Percentiles rank a stretch among this genome's conserved stretches.
Conservation (phyloP, 2,113 vertebrate genomes). For the Zapus hudsonius region DNA sequence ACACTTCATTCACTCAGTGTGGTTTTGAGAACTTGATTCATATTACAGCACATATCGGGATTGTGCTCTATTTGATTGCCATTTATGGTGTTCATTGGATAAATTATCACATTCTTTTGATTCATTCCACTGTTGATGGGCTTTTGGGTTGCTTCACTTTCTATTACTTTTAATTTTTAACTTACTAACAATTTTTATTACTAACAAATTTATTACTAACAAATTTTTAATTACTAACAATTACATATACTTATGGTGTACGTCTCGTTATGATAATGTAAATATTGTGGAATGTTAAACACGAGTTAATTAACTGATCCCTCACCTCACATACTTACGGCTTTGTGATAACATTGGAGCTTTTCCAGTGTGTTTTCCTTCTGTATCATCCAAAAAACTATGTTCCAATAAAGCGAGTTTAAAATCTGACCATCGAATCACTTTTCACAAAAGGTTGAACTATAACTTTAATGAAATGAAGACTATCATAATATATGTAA, state of each 20-base stretch:
- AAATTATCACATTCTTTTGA: not conserved
- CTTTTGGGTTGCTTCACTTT: not conserved
- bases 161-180: not conserved
- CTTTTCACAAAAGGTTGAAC: not conserved
- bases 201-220: not conserved
- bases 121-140: not conserved
- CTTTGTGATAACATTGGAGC: not conserved
- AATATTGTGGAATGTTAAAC: not conserved
- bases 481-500: not conserved
- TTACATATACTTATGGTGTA: not conserved
- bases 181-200: not conserved
- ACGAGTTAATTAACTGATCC: not conserved
- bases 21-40: not conserved
- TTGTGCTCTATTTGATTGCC: not conserved
- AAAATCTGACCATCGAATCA: conserved; percentile 24
- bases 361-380: conserved; percentile 1
- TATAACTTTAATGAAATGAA: conserved; percentile 11
- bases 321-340: not conserved
- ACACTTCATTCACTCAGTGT: not conserved
- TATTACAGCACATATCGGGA: not conserved
- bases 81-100: not conserved
- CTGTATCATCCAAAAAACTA: not conserved
- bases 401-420: conserved; percentile 4
- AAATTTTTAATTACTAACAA: not conserved
- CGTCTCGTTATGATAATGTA: not conserved